These are phyloP conservation scores for Gracilinanus agilis DNA, from an alignment of 2,113 vertebrate genomes.

Conservation along the genomic window DNA sequence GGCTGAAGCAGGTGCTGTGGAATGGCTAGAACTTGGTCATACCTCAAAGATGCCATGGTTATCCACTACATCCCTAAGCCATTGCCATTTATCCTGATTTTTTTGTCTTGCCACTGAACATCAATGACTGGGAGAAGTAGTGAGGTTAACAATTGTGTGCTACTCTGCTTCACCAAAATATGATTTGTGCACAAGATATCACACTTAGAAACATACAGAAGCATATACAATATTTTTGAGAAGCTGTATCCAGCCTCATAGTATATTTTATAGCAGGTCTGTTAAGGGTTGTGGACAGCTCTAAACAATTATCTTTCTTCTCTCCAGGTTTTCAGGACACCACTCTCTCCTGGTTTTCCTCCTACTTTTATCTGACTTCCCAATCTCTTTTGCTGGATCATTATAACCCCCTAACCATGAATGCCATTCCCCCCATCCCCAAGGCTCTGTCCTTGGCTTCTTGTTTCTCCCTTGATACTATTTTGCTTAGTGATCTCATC, in stretches of 20 bases:
- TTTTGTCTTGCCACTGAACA: too few species aligned
- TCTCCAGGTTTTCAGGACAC: background rate
- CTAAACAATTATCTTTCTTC: background rate
- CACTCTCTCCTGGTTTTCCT: background rate
- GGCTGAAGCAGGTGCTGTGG: too few species aligned
- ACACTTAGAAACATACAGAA: background rate
- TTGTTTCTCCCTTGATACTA: background rate
- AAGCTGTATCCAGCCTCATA: background rate
- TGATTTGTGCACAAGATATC: too few species aligned
- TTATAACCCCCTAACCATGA: background rate
- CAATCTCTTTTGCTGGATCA: background rate
- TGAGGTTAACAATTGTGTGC: too few species aligned
- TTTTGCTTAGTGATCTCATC: background rate
- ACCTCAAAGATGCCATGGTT: too few species aligned
- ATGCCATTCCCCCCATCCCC: background rate
- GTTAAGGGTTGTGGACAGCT: background rate
- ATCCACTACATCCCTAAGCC: too few species aligned
- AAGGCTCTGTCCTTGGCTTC: background rate
- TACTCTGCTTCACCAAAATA: too few species aligned
- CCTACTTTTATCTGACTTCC: too few species aligned
- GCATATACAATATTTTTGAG: background rate
- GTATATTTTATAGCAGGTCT: background rate
- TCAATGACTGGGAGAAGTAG: too few species aligned
- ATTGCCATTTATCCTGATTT: too few species aligned
- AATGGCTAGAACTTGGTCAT: too few species aligned